Evolutionary conservation across 2,888 invertebrate genomes (phyloP).

Genomic region (Athetis lepigone): DNA sequence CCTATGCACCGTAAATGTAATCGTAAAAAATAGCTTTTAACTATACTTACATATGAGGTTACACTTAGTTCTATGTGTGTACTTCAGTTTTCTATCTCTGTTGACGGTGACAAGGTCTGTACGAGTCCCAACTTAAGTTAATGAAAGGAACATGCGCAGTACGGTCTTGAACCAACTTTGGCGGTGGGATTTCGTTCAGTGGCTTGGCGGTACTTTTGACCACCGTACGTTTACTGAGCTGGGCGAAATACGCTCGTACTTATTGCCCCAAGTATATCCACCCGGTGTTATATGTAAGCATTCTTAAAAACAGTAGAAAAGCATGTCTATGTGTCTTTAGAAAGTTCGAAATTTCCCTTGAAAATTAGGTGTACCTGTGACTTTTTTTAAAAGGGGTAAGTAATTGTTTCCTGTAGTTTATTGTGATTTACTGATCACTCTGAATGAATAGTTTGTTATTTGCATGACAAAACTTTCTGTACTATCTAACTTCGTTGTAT

Average conservation of each 20-base stretch:
- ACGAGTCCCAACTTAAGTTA: conserved; percentile 60
- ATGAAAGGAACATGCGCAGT: conserved; percentile 70
- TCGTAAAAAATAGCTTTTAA: conserved; percentile 47
- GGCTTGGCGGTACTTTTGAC: conserved; percentile 72
- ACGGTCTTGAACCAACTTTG: conserved; percentile 54
- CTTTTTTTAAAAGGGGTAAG: conserved; percentile 82
- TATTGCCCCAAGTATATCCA: conserved; percentile 73
- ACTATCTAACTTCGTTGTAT: conserved; percentile 26
- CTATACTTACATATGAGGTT: conserved; percentile 15
- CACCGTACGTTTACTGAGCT: conserved; percentile 71
- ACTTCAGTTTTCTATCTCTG: not conserved
- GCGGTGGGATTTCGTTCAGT: conserved; percentile 71
- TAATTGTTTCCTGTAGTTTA: conserved; percentile 79
- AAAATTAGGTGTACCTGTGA: conserved; percentile 81
- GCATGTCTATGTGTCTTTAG: conserved; percentile 87
- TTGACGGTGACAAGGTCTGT: conserved; percentile 54
- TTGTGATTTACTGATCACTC: conserved; percentile 57
- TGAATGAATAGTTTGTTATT: conserved; percentile 60
- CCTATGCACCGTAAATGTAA: conserved; percentile 40
- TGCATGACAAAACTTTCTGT: conserved; percentile 66
- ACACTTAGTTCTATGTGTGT: not conserved
- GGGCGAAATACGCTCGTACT: conserved; percentile 71
- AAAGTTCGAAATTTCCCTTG: conserved; percentile 74
- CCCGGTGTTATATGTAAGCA: conserved; percentile 88
- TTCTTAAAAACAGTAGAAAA: conserved; percentile 77